Percentiles rank a stretch among this genome's conserved stretches.
Conservation (phyloP, 1,140 invertebrate species). For the Drosophila bipectinata region DNA sequence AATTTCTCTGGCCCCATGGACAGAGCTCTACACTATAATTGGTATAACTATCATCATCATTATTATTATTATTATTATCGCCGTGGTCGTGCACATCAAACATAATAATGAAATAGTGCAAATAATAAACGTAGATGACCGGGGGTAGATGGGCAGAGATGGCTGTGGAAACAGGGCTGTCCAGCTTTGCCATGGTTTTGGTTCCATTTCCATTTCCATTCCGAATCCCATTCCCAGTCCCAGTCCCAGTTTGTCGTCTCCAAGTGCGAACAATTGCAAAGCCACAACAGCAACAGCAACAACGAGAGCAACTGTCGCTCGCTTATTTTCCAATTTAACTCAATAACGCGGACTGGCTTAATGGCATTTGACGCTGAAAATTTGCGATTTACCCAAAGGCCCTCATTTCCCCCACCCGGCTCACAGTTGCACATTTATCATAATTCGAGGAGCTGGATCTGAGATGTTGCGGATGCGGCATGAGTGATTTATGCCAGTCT, state of each 20-base stretch:
- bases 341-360: constrained; percentile 77
- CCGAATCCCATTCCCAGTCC: constrained; percentile 5
- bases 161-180: constrained; percentile 18
- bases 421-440: constrained; percentile 48
- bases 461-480: constrained; percentile 48
- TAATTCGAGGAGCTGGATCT: constrained; percentile 54
- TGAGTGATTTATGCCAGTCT: constrained; percentile 55
- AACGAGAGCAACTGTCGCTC: constrained; percentile 64
- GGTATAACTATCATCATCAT: constrained; percentile 46
- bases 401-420: not conserved
- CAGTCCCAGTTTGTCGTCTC: constrained; percentile 23
- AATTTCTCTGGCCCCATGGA: constrained; percentile 31
- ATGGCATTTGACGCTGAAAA: constrained; percentile 79
- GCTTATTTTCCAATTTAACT: constrained; percentile 83
- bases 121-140: constrained; percentile 41
- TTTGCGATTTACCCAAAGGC: constrained; percentile 69
- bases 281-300: constrained; percentile 28
- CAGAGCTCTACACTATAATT: constrained; percentile 38
- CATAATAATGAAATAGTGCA: constrained; percentile 63
- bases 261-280: constrained; percentile 76
- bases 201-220: constrained; percentile 6
- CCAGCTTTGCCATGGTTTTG: constrained; percentile 15
- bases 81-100: constrained; percentile 27
- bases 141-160: constrained; percentile 1
- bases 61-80: constrained; percentile 12